Conservation (phyloP, 2,113 vertebrate species). For the Propithecus coquereli region DNA sequence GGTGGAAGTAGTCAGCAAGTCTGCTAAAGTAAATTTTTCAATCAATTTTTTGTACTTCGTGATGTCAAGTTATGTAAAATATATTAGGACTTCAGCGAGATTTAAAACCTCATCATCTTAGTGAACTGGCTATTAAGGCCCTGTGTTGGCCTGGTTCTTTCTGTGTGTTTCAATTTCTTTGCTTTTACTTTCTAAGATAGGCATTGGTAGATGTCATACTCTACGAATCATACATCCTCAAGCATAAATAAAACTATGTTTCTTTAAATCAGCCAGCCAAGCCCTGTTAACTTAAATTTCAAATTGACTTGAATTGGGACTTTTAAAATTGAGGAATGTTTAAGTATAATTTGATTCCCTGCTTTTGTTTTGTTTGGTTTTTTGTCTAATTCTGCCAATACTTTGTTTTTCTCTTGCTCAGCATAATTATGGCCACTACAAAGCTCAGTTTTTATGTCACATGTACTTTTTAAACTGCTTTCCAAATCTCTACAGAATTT, state of each 20-base stretch:
- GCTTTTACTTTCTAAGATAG: neutral
- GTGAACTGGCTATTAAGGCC: neutral
- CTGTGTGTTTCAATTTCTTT: neutral
- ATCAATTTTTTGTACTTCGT: neutral
- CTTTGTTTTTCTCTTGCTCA: conserved; percentile 19
- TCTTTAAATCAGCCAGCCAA: neutral
- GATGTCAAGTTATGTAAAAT: neutral
- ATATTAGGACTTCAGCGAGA: neutral
- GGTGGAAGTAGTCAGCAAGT: neutral
- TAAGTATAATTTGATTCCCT: neutral
- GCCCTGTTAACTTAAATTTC: neutral
- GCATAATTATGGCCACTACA: neutral
- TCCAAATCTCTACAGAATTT: neutral
- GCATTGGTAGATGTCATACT: too few relatives aligned
- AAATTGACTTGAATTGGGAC: neutral
- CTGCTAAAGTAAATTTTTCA: neutral
- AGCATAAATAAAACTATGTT: neutral
- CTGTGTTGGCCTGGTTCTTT: neutral
- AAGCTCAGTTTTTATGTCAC: neutral
- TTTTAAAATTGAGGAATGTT: neutral
- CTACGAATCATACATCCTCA: neutral
- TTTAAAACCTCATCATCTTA: neutral
- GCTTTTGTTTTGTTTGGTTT: neutral
- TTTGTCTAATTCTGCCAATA: neutral
- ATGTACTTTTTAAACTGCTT: neutral